Evolutionary conservation across 2,797 vertebrate genomes (phyloP), one percentile per base, ranked within the genome.

Genomic region (Ptychobarbus kaznakovi): DNA sequence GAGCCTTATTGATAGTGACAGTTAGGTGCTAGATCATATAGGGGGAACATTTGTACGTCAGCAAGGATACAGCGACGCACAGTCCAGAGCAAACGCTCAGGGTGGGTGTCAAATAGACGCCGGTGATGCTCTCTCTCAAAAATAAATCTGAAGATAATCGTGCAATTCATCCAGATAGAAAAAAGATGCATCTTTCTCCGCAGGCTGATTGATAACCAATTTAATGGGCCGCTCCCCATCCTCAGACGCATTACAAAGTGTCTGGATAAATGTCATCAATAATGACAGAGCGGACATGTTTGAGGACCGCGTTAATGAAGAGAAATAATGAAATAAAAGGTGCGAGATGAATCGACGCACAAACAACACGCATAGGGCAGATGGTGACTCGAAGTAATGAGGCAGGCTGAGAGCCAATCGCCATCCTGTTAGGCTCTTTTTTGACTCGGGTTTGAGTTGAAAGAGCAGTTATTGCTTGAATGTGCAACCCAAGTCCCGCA

Each of bases 1-100:
- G 87, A 90, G 92, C 91, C 90, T 90, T 92, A 95, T 95, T 75
- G 87, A 92, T 91, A 91, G 92, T 95, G 95, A 95, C 94, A 94
- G 92, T 90, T 81, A 92, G 89, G 92, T 87, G 87, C 78, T 51
- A 86, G 90, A 94, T 94, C 92, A 92, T 89, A 89, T 91, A 89
- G 84, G 86, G 10, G 56, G 90, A 85, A 91, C 90, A 92, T 93
- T 94, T 92, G 91, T 92, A 91, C 85, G 82, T 92, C 86, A 88
- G 89, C 88, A 84, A 90, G 87, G 91, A 92, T 92, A 87, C 87
- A 81, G 89, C 83, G 80, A 88, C 82, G 82, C 76, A 90, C 89
- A 90, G 92, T 85, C 86, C 89, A 91, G 86, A 89, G 88, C 85
- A 90, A 87, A 89, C 58, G 51, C 89, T 84, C 49, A 81, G 87